A percentile compares a stretch with the other conserved stretches of the same genome.
Conservation (phyloP, 2,797 vertebrate species). For the Caiman crocodilus region DNA sequence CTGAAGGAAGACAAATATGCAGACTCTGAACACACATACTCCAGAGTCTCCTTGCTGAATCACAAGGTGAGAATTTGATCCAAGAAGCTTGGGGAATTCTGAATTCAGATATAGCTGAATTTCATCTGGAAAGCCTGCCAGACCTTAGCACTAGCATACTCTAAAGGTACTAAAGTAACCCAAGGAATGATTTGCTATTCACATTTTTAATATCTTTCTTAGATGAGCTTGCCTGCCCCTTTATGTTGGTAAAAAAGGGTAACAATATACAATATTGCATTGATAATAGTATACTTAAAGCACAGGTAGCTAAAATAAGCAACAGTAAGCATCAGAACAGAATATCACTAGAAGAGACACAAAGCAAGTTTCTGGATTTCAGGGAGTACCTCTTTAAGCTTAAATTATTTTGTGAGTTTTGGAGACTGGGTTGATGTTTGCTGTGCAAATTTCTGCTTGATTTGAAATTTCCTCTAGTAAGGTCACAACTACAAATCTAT, state of each 20-base stretch:
- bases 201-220: neutral
- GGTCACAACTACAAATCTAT: neutral
- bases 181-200: neutral
- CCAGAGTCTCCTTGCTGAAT: slow-evolving; percentile 24
- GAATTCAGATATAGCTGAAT: slow-evolving; percentile 32
- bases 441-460: neutral
- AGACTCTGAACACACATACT: slow-evolving; percentile 41
- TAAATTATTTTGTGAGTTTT: neutral
- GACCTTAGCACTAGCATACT: neutral
- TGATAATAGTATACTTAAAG: neutral
- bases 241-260: slow-evolving; percentile 10
- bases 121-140: slow-evolving; percentile 3
- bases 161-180: neutral
- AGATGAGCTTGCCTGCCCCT: neutral
- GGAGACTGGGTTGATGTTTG: neutral
- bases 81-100: slow-evolving; percentile 23
- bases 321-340: neutral
- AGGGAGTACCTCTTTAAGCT: neutral
- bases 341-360: neutral
- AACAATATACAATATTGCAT: neutral
- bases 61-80: slow-evolving; percentile 38
- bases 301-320: slow-evolving; percentile 11
- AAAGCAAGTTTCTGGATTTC: neutral
- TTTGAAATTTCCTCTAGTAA: neutral
- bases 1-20: slow-evolving; percentile 77